Conservation (phyloP, 2,113 vertebrate genomes). For the Engystomops pustulosus region DNA sequence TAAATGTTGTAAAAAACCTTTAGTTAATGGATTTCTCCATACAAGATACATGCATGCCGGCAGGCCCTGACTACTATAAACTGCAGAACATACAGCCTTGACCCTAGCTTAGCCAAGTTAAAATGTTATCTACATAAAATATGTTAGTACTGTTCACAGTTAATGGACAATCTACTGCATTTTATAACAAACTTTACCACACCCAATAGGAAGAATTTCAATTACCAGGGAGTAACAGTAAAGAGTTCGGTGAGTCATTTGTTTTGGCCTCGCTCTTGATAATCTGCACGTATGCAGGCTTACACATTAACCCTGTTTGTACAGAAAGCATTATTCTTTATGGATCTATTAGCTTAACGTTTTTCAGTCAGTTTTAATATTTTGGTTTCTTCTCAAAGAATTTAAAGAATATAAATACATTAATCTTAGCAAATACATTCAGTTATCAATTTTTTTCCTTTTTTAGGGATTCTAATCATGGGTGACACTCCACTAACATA, state of each 20-base stretch:
- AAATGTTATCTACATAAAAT: background rate
- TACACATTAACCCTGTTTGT: background rate
- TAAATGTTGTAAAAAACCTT: no score
- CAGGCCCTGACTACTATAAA: no score
- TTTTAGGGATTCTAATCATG: no score
- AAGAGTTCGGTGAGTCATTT: conserved; percentile 30
- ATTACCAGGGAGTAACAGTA: conserved; percentile 29
- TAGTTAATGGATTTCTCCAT: no score
- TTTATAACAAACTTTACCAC: background rate
- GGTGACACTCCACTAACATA: no score
- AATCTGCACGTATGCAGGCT: conserved; percentile 30
- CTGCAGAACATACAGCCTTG: background rate
- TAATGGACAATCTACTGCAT: background rate
- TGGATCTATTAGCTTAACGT: no score
- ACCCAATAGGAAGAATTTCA: conserved; percentile 31
- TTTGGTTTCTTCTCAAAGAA: no score
- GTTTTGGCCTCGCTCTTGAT: conserved; percentile 19
- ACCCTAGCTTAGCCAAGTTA: background rate
- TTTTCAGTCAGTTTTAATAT: no score
- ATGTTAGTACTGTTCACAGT: background rate
- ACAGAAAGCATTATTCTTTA: background rate
- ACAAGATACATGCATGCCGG: no score
- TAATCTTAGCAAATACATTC: no score
- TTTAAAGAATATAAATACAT: no score
- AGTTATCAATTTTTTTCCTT: no score